Base-by-base conservation (phyloP, 2,888 invertebrate species). In the Epiblema foenella region DNA sequence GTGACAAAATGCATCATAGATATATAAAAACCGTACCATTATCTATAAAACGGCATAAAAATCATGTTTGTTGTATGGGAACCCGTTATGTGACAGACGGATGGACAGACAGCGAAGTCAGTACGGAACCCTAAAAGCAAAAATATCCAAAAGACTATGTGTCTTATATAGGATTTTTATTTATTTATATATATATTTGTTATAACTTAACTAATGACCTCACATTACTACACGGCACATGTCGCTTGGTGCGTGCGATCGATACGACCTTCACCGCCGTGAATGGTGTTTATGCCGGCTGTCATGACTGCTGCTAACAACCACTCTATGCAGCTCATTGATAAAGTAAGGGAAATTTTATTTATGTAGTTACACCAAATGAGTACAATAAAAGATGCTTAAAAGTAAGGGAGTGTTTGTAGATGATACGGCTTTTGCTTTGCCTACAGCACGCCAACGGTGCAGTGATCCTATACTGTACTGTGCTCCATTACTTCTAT, bases 241-340 rank as follows among this genome's bases (percentile, higher is more conserved):
- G 20, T 20, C 20, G 59, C 52, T 18, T 51, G 63, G 52, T 63
- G 63, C 63, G 63, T 63, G 33, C 51, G 63, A 63, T 63, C 63
- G 63, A 63, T 63, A 33, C 12, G 63, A 52, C 63, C 63, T 63
- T 63, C 63, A 51, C 63, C 52, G 63, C 52, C 12, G 18, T 63
- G 63, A 63, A 63, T 63, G 52, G 63, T 18, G 18, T 63, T 60
- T 24, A 24, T 37, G 46, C 15, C 51, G 46, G 24, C 49, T 62
- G 63, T 52, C 63, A 37, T 33, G 52, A 33, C 33, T 33, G 5
- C 20, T 29, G 11, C 46, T 62, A 62, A 63, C 51, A 33, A 51
- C 51, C 18, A 51, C 62, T 62, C 17, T 11, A 12, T 17, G 9
- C n/a, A 2, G 37, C 46, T 17, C 63, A 52, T 63, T 63, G 51